Base-by-base conservation (phyloP, 2,888 invertebrate species). In the Penaeus monodon region DNA sequence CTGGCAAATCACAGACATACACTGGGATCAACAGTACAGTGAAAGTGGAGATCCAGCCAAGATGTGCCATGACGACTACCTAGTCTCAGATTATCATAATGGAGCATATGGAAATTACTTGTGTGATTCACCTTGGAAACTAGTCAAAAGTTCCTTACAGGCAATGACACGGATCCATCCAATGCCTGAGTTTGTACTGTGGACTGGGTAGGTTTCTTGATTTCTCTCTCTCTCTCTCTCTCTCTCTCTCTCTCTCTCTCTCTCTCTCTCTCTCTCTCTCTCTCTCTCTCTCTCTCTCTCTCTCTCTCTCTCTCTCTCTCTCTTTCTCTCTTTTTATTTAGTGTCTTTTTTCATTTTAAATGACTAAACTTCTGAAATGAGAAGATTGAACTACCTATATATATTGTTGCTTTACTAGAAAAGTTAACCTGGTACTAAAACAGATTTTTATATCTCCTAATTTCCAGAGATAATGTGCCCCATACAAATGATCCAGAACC, bases 121-220 rank as follows among this genome's bases (percentile, higher is more conserved):
- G 90, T 98, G 98, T 93, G 97, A 98, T 93, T 96, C 97, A 91
- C 96, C 98, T 12, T 96, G 97, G 94, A 95, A 95, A 91, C 95
- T 98, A 91, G 96, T 98, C 91, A 96, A 96, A 92, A 97, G 97
- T 70, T 97, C 98, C 14, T 96, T 97, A 87, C 94, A 94, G 91
- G 96, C 96, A 90, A 98, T 98, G 98, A 95, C 95, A 93, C 95
- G 95, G 84, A 94, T 96, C 88, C 96, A 96, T 92, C 95, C 96
- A 78, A 96, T 97, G 92, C 97, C 97, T 89, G 97, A 98, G 93
- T 98, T 98, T 92, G 96, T 98, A 38, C 93, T 98, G 44, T 98
- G 98, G 98, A 98, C 98, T 38, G 98, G 97, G 90, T 90, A 29
- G 81, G 88, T 79, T 49, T 44, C 2, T 8, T 24, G 73, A 33